phyloP scores from a whole-genome alignment of 2,797 vertebrate genomes.

The Cynopterus sphinx region DNA sequence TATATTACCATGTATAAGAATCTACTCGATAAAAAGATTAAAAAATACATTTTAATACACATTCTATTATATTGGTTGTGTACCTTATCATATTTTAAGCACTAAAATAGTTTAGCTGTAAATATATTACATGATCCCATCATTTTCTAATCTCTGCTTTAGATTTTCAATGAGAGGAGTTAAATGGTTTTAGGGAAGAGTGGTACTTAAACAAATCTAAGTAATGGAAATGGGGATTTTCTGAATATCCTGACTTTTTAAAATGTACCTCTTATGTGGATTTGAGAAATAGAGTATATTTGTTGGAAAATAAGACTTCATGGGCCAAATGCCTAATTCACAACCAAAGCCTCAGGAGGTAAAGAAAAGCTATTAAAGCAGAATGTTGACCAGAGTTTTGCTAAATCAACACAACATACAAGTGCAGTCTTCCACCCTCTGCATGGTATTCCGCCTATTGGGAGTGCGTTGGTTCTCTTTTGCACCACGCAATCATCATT shows the following conservation, averaged over 20 bases:
- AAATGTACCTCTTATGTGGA: not conserved
- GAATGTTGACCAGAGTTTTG: not conserved
- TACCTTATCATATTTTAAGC: not conserved
- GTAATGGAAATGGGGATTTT: not conserved
- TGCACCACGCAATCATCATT: not conserved
- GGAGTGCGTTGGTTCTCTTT: not conserved
- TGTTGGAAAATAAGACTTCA: not conserved
- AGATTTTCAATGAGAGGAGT: not conserved
- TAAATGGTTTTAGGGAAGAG: constrained; percentile 25
- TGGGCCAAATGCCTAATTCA: not conserved
- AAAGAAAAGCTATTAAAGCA: not conserved
- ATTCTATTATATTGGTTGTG: not conserved
- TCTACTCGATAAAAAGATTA: not conserved
- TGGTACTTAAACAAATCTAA: not conserved
- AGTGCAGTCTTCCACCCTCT: fast-evolving
- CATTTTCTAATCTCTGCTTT: constrained; percentile 2
- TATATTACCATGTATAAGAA: not conserved
- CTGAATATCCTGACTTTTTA: constrained; percentile 10
- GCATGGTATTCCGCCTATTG: not conserved
- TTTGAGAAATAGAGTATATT: not conserved
- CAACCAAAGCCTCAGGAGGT: not conserved
- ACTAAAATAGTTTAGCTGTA: not conserved
- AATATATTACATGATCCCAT: not conserved
- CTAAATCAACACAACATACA: not conserved
- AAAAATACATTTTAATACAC: not conserved